Conservation (phyloP, 2,888 invertebrate genomes). For the Nephrotoma flavescens region DNA sequence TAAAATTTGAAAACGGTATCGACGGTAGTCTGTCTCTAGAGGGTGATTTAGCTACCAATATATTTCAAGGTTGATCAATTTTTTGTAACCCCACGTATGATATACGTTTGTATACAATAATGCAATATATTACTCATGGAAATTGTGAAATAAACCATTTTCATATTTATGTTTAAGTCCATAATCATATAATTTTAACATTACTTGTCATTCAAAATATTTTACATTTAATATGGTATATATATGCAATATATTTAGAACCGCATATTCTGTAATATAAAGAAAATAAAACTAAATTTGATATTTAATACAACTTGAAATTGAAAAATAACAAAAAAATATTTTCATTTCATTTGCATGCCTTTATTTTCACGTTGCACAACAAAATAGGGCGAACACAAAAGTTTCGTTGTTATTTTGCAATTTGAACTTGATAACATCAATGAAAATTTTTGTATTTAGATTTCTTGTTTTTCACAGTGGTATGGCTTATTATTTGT, state of each 20-base stretch:
- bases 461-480: background rate
- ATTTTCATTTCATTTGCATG: background rate
- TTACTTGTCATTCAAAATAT: background rate
- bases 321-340: background rate
- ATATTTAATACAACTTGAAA: background rate
- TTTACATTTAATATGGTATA: background rate
- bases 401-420: background rate
- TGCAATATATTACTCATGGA: background rate
- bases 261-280: background rate
- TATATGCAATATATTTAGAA: background rate
- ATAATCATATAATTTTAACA: background rate
- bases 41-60: background rate
- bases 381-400: background rate
- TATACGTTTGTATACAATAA: background rate
- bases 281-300: background rate
- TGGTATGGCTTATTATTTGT: background rate
- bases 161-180: background rate
- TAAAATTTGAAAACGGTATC: background rate
- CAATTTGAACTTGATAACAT: background rate
- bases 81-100: background rate
- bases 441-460: background rate
- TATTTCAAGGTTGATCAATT: background rate
- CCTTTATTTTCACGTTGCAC: background rate
- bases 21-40: background rate
- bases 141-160: background rate